Conservation (phyloP, 2,113 vertebrate genomes). For the Atlantisia rogersi region DNA sequence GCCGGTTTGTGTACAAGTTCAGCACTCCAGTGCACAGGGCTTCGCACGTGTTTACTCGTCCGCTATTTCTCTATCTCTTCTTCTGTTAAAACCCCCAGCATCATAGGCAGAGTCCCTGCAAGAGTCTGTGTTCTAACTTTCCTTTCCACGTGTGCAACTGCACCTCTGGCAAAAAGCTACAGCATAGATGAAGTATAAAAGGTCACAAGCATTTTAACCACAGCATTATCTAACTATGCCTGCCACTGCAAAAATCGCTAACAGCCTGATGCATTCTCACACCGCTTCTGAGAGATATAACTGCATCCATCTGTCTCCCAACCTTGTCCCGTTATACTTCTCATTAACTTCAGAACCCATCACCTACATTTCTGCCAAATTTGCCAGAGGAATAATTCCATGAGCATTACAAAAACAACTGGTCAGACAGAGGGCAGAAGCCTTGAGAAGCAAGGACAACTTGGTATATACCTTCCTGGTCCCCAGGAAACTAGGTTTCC, state of each 20-base stretch:
- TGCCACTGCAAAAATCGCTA: background rate
- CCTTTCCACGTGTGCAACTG: background rate
- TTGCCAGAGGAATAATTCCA: background rate
- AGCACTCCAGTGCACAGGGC: background rate
- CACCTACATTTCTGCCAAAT: background rate
- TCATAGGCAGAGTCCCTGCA: background rate
- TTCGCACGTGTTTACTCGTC: background rate
- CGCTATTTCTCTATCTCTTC: background rate
- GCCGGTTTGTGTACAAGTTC: background rate
- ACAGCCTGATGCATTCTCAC: background rate
- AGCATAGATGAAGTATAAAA: background rate
- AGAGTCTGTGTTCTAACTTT: background rate
- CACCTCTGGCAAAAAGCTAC: rapidly evolving
- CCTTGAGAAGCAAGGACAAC: background rate
- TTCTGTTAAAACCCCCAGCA: background rate
- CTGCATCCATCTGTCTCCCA: background rate
- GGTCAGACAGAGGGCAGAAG: background rate
- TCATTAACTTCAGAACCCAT: background rate
- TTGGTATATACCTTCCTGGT: background rate
- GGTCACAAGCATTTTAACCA: background rate
- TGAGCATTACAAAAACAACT: background rate
- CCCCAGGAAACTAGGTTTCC: background rate
- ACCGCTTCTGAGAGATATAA: rapidly evolving
- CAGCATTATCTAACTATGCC: background rate
- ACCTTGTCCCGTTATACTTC: background rate